Conservation (phyloP, 2,797 vertebrate genomes). For the Orientallactaga sibirica region DNA sequence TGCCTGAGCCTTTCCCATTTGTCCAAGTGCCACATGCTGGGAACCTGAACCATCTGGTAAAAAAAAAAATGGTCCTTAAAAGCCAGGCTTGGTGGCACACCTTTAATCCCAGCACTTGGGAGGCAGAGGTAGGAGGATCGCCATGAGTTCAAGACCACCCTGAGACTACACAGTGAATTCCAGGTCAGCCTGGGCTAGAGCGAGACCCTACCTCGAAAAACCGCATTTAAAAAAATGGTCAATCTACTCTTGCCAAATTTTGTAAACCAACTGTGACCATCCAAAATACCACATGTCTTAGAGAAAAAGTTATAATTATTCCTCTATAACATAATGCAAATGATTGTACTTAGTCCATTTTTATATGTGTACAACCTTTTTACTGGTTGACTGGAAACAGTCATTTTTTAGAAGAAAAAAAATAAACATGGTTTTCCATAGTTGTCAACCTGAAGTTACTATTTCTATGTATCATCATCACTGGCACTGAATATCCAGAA, state of each 20-base stretch:
- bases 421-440: slow-evolving; percentile 73
- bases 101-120: no score
- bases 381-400: slow-evolving; percentile 47
- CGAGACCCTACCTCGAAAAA: no score
- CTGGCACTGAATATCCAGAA: background rate
- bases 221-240: background rate
- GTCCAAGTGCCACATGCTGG: background rate
- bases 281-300: slow-evolving; percentile 15
- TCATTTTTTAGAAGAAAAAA: slow-evolving; percentile 57
- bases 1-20: background rate
- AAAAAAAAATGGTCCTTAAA: background rate
- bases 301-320: background rate
- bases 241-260: background rate
- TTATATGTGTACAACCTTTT: slow-evolving; percentile 67
- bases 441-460: background rate
- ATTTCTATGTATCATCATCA: background rate
- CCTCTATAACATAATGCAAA: slow-evolving; percentile 19
- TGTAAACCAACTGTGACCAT: slow-evolving; percentile 62
- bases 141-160: no score
- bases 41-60: background rate
- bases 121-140: no score
- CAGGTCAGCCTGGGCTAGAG: no score
- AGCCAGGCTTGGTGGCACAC: no score
- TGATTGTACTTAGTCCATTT: slow-evolving; percentile 55
- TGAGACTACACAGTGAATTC: no score